Evolutionary conservation across 2,888 invertebrate genomes (phyloP).

Genomic region (Odontocerum albicorne): DNA sequence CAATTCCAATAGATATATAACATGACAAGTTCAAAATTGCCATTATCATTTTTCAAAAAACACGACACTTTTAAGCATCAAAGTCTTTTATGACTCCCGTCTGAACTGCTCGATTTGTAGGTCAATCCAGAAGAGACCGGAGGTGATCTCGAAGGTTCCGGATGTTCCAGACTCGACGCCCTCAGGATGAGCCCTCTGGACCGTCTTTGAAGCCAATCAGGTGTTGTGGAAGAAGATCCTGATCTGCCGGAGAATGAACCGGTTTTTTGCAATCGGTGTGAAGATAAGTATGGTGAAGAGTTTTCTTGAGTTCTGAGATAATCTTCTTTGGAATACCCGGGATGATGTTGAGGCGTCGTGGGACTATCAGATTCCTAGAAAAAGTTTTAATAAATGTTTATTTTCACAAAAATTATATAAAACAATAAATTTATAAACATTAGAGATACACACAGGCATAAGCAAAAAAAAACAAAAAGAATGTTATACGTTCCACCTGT

Average conservation of each 20-base stretch:
- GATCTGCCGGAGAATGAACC: slow-evolving; percentile 30
- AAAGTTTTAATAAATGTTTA: too few relatives aligned
- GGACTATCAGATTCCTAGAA: slow-evolving; percentile 49
- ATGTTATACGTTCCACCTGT: too few relatives aligned
- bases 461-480: too few relatives aligned
- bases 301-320: slow-evolving; percentile 13
- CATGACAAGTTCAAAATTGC: not conserved
- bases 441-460: too few relatives aligned
- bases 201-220: slow-evolving; percentile 42
- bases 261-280: slow-evolving; percentile 30
- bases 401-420: too few relatives aligned
- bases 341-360: slow-evolving; percentile 40
- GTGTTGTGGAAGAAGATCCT: slow-evolving; percentile 21
- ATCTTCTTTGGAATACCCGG: slow-evolving; percentile 24
- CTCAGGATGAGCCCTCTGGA: slow-evolving; percentile 53
- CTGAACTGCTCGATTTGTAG: slow-evolving; percentile 50
- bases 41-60: slow-evolving; percentile 1
- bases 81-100: slow-evolving; percentile 51
- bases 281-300: slow-evolving; percentile 11
- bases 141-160: slow-evolving; percentile 39
- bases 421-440: too few relatives aligned
- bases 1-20: not conserved
- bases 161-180: slow-evolving; percentile 53
- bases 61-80: slow-evolving; percentile 44
- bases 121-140: slow-evolving; percentile 39